Evolutionary conservation across 2,888 invertebrate species (phyloP).

Genomic region (Drosophila recens): DNA sequence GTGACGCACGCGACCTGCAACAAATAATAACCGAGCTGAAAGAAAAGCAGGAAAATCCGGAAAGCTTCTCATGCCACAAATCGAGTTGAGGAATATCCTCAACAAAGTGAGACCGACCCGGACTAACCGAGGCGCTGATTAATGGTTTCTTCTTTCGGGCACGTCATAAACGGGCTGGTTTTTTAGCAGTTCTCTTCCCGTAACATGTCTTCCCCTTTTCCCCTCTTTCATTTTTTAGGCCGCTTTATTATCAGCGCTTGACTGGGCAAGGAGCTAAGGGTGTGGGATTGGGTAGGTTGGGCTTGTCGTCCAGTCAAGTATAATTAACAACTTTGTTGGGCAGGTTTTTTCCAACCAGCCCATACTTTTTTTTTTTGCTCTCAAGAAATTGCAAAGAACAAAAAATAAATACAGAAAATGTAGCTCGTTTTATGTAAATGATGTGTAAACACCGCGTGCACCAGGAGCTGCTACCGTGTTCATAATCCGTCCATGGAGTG

Average conservation of each 20-base stretch:
- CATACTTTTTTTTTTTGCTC: constrained; percentile 24
- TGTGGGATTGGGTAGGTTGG: constrained; percentile 8
- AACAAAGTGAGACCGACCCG: constrained; percentile 18
- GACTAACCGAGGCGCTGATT: constrained; percentile 60
- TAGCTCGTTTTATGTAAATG: constrained; percentile 79
- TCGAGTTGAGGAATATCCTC: constrained; percentile 21
- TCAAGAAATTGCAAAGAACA: constrained; percentile 65
- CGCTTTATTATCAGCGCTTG: constrained; percentile 61
- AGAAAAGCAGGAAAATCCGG: background rate
- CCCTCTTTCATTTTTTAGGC: background rate
- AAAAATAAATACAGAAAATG: constrained; percentile 25
- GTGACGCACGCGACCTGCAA: constrained; percentile 53
- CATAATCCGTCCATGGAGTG: constrained; percentile 48
- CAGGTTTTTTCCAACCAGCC: constrained; percentile 41
- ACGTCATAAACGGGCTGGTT: constrained; percentile 71
- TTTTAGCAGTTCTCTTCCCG: constrained; percentile 44
- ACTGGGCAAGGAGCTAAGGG: constrained; percentile 51
- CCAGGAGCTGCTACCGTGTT: constrained; percentile 26
- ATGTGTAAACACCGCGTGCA: constrained; percentile 79
- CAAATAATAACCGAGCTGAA: constrained; percentile 27
- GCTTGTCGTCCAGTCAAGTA: constrained; percentile 77
- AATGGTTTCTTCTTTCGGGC: constrained; percentile 69
- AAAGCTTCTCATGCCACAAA: constrained; percentile 19
- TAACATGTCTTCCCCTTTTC: too few species aligned
- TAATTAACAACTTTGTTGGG: constrained; percentile 80